Evolutionary conservation across 2,113 vertebrate species (phyloP), one percentile per base, ranked within the genome.

Genomic region (Polyodon spathula): DNA sequence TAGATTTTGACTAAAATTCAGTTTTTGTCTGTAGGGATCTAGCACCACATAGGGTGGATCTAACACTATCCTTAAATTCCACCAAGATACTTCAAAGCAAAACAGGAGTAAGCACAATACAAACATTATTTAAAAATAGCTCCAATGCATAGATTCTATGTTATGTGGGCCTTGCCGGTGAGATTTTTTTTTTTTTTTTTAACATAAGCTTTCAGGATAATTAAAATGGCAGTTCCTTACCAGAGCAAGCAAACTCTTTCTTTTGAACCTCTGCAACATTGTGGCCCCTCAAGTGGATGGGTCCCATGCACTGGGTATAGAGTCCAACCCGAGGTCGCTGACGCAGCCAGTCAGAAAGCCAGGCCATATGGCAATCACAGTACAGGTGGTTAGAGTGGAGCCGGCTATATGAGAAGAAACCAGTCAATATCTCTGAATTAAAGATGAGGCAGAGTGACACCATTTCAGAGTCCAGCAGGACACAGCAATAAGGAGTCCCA

Each of bases 341-440:
- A 17, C 96, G 87, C 71, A 99, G 85, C 96, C 96, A 99, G 76
- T 99, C 96, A 0, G 95, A 97, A 59, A 99, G 84, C 96, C 96
- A 99, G 68, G 96, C 92, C 74, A 98, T 86, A 66, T 97, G 89
- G 76, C 96, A 99, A 60, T 99, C 96, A 51, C 96, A 98, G 58
- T 89, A 88, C 64, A 99, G 86, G 84, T 93, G 96, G 87, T 99
- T 99, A 61, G 95, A 97, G 74, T 99, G 96, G n/a, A 98, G 91
- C 44, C 96, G 94, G 71, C 96, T 99, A 69, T 2, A 27, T 27
- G 27, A 27, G 27, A 27, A 27, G 27, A 27, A 27, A 27, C 27
- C 1, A 27, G 27, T 27, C 27, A 27, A 27, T 27, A 27, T 3
- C 27, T 27, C 27, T 27, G 3, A 27, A 27, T 27, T 27, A 27